A percentile compares a stretch with the other conserved stretches of the same genome.
These are phyloP conservation scores for Caranx ignobilis DNA, from an alignment of 2,113 vertebrate genomes.

Conservation along the genomic window DNA sequence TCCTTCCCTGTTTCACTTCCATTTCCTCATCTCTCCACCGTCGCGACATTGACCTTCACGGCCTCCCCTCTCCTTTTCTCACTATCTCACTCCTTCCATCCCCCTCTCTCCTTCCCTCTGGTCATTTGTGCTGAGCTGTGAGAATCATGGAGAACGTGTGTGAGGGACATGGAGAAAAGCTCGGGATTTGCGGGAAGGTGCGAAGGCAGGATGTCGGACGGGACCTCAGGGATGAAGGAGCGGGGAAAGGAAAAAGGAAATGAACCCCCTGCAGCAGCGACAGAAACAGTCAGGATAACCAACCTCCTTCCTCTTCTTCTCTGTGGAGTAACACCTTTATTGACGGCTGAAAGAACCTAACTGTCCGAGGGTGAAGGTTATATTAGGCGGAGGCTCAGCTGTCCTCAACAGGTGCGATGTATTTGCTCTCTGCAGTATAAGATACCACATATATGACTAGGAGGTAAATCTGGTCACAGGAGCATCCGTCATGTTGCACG, in stretches of 20 bases:
- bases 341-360: not conserved
- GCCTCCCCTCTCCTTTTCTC: slow-evolving; percentile 48
- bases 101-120: slow-evolving; percentile 50
- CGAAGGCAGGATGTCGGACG: slow-evolving; percentile 46
- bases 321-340: slow-evolving; percentile 17
- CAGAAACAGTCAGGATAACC: not conserved
- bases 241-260: not conserved
- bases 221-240: slow-evolving; percentile 44
- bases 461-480: not conserved
- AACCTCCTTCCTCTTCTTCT: not conserved
- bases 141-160: slow-evolving; percentile 52
- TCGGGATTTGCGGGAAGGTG: slow-evolving; percentile 47
- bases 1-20: not conserved
- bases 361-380: not conserved
- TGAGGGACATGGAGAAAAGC: slow-evolving; percentile 42
- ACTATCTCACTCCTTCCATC: slow-evolving; percentile 48
- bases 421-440: not conserved
- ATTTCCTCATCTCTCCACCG: not conserved
- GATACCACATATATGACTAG: not conserved
- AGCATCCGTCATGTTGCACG: not conserved
- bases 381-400: slow-evolving; percentile 5
- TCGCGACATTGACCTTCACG: slow-evolving; percentile 36
- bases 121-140: slow-evolving; percentile 48
- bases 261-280: not conserved
- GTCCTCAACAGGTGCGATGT: not conserved